Percentiles rank a stretch among this genome's conserved stretches.
phyloP scores from a whole-genome alignment of 2,113 vertebrate genomes.

The Lasiurus borealis region DNA sequence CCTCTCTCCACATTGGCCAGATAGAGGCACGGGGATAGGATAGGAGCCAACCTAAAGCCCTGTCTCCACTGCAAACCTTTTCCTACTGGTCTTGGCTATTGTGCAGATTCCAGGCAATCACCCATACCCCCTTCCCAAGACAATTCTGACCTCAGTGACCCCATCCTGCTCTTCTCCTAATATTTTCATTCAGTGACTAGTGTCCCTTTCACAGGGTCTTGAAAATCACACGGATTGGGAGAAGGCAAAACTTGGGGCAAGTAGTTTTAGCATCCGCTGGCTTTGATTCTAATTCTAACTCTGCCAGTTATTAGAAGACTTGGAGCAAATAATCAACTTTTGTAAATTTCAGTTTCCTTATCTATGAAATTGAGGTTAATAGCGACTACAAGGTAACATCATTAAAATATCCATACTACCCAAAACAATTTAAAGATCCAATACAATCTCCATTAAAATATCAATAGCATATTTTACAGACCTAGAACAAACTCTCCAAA shows the following conservation, averaged over 20 bases:
- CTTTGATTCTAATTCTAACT: background rate
- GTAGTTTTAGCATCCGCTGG: background rate
- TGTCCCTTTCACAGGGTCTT: background rate
- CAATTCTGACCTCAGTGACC: background rate
- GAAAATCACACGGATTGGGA: background rate
- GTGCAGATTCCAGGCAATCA: background rate
- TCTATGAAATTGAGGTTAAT: background rate
- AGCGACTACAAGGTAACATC: background rate
- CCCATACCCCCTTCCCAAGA: background rate
- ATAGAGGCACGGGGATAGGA: accelerated
- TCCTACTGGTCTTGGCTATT: background rate
- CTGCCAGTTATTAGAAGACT: background rate
- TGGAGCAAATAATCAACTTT: background rate
- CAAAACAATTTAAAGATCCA: no score
- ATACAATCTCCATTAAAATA: no score
- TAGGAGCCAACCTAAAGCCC: background rate
- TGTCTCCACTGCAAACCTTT: background rate
- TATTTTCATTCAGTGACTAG: background rate
- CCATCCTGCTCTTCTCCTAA: background rate
- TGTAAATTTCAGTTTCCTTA: background rate
- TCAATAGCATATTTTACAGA: no score
- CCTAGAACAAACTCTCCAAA: no score
- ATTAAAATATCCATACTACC: no score
- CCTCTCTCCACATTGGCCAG: background rate
- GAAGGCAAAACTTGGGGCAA: background rate